Conservation (phyloP, 2,888 invertebrate species). For the Mimas tiliae region DNA sequence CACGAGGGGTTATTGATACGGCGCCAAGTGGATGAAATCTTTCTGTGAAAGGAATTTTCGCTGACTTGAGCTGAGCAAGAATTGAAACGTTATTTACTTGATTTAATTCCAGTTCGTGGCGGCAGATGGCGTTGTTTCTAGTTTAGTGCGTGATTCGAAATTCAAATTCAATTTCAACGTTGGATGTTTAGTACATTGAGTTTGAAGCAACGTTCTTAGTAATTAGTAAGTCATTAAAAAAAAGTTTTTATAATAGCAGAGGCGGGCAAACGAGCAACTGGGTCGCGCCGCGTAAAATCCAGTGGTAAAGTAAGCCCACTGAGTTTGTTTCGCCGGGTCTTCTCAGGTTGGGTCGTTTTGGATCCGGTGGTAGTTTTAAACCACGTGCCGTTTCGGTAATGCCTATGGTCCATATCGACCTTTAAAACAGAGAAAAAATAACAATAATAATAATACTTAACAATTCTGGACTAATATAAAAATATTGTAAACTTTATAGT, state of each 20-base stretch:
- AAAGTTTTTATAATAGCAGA: background rate
- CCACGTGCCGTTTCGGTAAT: too few relatives aligned
- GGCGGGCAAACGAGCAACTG: too few relatives aligned
- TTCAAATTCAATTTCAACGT: background rate
- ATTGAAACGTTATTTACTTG: slow-evolving; percentile 26
- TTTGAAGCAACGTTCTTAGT: background rate
- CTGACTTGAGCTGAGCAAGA: slow-evolving; percentile 31
- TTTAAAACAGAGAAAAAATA: too few relatives aligned
- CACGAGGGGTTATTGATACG: slow-evolving; percentile 70
- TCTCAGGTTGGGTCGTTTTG: too few relatives aligned
- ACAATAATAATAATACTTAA: too few relatives aligned
- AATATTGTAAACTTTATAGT: too few relatives aligned
- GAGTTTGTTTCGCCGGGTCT: too few relatives aligned
- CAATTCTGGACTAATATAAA: too few relatives aligned
- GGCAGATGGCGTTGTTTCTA: slow-evolving; percentile 13
- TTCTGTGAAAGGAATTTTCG: slow-evolving; percentile 39
- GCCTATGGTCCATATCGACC: too few relatives aligned
- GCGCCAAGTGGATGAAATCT: slow-evolving; percentile 62
- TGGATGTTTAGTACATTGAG: background rate
- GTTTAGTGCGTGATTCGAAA: background rate
- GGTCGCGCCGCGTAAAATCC: too few relatives aligned
- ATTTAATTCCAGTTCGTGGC: background rate
- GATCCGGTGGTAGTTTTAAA: too few relatives aligned
- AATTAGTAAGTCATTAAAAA: background rate
- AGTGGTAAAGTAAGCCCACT: too few relatives aligned